Evolutionary conservation across 2,888 invertebrate genomes (phyloP).

Genomic region (Parapristionchus giblindavisi): DNA sequence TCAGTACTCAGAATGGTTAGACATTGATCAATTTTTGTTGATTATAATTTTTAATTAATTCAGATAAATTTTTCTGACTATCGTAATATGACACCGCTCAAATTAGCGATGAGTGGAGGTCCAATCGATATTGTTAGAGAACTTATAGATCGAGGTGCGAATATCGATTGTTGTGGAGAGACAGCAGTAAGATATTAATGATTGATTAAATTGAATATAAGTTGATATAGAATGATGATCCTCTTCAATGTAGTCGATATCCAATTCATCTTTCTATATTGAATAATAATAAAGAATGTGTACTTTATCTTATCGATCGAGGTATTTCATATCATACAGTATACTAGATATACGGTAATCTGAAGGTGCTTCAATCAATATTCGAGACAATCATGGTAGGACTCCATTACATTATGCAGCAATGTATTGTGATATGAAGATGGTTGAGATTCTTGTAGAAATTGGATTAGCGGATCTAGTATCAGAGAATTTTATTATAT

Average conservation of each 20-base stretch:
- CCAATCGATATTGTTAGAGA: slow-evolving; percentile 45
- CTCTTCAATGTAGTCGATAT: slow-evolving; percentile 12
- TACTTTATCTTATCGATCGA: background rate
- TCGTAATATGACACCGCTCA: slow-evolving; percentile 39
- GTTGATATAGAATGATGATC: background rate
- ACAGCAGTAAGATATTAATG: background rate
- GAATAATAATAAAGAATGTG: background rate
- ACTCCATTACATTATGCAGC: slow-evolving; percentile 23
- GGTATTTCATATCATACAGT: background rate
- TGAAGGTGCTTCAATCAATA: background rate
- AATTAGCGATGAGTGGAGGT: slow-evolving; percentile 9
- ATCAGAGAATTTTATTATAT: no score
- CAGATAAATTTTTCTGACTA: slow-evolving; percentile 57
- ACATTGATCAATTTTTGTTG: background rate
- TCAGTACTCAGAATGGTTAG: slow-evolving; percentile 3
- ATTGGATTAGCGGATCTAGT: background rate
- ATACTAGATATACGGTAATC: no score
- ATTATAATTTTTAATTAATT: background rate
- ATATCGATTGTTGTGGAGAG: slow-evolving; percentile 2
- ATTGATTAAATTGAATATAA: background rate
- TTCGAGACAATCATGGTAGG: background rate
- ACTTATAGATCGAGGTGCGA: slow-evolving; percentile 53
- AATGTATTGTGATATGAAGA: slow-evolving; percentile 1
- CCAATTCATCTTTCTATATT: slow-evolving; percentile 24
- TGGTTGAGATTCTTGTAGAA: background rate